Base-by-base conservation (phyloP, 2,888 invertebrate species). In the Lydus trimaculatus region DNA sequence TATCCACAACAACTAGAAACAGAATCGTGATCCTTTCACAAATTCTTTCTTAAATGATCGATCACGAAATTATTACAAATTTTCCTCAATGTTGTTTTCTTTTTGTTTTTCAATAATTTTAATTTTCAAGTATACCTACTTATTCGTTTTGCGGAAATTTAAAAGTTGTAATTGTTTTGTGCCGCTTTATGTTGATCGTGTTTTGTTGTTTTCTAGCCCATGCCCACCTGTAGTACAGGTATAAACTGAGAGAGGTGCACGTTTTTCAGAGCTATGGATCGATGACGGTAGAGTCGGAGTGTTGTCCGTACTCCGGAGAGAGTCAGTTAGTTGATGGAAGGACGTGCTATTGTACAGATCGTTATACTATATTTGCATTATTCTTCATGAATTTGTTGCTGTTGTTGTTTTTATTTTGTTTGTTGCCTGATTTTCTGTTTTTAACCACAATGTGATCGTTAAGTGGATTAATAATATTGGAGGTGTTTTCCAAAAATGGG, bases 301-400 rank as follows among this genome's bases (percentile, higher is more conserved):
- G 52, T 25, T 25, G 52, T 52, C 52, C 52, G 52, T 23, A 52
- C 52, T 52, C 52, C 52, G 52, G 52, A 25, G 48, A 52, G 61
- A 61, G 43, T 65, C 23, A 33, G 56, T 65, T 48, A 33, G 56
- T 65, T 48, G 36, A 48, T 58, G 52, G 33, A 52, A 58, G 58
- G 17, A 17, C 52, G 52, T 52, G 25, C 25, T 23, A 4, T 52
- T 9, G 48, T 48, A 48, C 20, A 8, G 48, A 48, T 48, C 48
- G 48, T 48, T 20, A 20, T 20, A 11, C 23, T 13, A 36, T 36
- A 36, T n/a, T n/a, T n/a, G n/a, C n/a, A n/a, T 43, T n/a, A n/a
- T 43, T n/a, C 6, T 20, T 17, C 5, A 43, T 43, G 17, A 2
- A 17, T 17, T 11, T 13, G 17, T 43, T n/a, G n/a, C n/a, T n/a